Conservation (phyloP, 2,113 vertebrate genomes). For the Lepidothrix coronata region DNA sequence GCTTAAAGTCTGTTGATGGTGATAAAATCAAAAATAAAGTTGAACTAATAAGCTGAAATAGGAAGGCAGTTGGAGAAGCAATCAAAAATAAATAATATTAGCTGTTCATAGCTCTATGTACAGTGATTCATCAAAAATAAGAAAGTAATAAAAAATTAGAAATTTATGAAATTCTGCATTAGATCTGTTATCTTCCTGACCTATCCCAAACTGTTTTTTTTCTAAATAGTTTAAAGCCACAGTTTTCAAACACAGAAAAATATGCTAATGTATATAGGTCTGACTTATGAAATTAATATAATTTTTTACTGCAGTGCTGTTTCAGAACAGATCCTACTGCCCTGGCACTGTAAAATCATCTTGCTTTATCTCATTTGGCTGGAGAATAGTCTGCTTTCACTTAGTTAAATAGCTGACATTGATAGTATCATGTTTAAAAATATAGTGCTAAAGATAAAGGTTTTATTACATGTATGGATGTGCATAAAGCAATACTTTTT, state of each 20-base stretch:
- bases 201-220: neutral
- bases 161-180: neutral
- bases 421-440: neutral
- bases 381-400: neutral
- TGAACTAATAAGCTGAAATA: slow-evolving; percentile 29
- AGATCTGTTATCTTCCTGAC: neutral
- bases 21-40: slow-evolving; percentile 29
- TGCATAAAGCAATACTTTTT: neutral
- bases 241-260: neutral
- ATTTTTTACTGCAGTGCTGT: neutral
- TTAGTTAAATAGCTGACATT: neutral
- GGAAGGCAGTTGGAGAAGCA: neutral
- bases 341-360: neutral
- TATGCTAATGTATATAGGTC: neutral
- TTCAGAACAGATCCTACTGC: neutral
- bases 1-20: slow-evolving; percentile 1
- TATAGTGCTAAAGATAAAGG: neutral
- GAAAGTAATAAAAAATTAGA: neutral
- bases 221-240: neutral
- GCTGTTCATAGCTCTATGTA: neutral
- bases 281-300: neutral
- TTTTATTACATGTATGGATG: neutral
- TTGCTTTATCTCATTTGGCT: neutral
- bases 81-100: slow-evolving; percentile 13
- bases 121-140: neutral